Percentiles rank a stretch among this genome's conserved stretches.
Evolutionary conservation across 2,797 vertebrate genomes (phyloP).

Genomic region (Neosalanx taihuensis): DNA sequence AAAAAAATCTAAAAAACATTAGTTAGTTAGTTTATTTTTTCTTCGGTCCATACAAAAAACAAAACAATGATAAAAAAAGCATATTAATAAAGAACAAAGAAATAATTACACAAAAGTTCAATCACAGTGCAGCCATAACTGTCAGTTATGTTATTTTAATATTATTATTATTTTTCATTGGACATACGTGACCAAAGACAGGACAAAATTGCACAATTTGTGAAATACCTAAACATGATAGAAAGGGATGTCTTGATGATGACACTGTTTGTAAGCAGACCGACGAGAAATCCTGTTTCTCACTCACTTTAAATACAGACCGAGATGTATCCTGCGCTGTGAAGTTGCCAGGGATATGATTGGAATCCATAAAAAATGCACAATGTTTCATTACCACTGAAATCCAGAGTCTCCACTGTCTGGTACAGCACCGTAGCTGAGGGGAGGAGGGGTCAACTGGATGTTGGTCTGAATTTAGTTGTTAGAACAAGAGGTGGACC

Average conservation of each 20-base stretch:
- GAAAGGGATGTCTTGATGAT: slow-evolving; percentile 9
- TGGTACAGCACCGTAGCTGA: slow-evolving; percentile 7
- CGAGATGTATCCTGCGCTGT: background rate
- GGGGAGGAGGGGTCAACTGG: background rate
- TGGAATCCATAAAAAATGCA: background rate
- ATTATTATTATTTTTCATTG: too few species aligned
- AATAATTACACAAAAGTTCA: too few species aligned
- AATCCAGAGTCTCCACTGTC: background rate
- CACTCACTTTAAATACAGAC: background rate
- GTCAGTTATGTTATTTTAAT: too few species aligned
- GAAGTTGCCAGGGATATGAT: slow-evolving; percentile 12
- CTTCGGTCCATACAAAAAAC: too few species aligned
- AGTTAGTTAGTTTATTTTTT: too few species aligned
- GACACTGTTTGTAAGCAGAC: slow-evolving; percentile 11
- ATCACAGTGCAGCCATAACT: too few species aligned
- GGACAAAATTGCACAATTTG: too few species aligned
- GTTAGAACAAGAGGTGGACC: slow-evolving; percentile 8
- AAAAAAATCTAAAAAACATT: slow-evolving; percentile 2
- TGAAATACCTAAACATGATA: background rate
- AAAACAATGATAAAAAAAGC: too few species aligned
- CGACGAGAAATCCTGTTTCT: background rate
- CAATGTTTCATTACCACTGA: background rate
- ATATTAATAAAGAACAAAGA: too few species aligned
- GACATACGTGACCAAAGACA: too few species aligned
- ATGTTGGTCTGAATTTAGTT: slow-evolving; percentile 9